These are phyloP conservation scores for Trichacis sp. DNA, from an alignment of 2,888 invertebrate species.

Conservation along the genomic window DNA sequence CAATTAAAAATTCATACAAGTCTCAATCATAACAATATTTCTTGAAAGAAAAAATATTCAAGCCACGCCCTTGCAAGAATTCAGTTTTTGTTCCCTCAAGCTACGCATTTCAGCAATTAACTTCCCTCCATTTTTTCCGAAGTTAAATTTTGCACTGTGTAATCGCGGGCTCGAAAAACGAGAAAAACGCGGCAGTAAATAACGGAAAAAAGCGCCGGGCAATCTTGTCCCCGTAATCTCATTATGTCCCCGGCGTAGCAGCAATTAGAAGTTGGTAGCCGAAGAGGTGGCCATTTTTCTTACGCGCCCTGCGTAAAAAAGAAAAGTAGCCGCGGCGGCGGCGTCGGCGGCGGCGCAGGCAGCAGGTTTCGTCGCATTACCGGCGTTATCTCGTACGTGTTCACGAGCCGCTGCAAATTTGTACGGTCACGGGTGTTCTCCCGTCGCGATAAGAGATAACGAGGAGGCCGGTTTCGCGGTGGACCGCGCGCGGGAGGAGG, in stretches of 20 bases:
- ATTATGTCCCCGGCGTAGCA: not conserved
- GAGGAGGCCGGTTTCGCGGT: slow-evolving; percentile 12
- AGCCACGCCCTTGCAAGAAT: no score
- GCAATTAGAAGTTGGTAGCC: slow-evolving; percentile 8
- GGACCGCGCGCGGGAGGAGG: slow-evolving; percentile 20
- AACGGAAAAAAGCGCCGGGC: not conserved
- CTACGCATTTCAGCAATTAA: no score
- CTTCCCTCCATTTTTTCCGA: no score
- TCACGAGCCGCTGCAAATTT: slow-evolving; percentile 39
- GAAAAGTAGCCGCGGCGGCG: slow-evolving; percentile 9
- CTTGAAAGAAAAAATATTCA: no score
- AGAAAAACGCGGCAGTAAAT: not conserved
- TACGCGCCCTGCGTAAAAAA: slow-evolving; percentile 7
- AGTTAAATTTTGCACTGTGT: no score
- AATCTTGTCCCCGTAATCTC: slow-evolving; percentile 4
- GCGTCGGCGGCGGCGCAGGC: slow-evolving; percentile 11
- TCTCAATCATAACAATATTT: no score
- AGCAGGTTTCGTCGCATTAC: slow-evolving; percentile 21
- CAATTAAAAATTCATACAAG: no score
- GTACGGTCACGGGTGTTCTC: slow-evolving; percentile 35
- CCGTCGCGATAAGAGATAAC: slow-evolving; percentile 41
- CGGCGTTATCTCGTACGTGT: slow-evolving; percentile 40
- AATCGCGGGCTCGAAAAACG: not conserved
- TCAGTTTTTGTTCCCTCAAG: no score
- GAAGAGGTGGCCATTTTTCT: slow-evolving; percentile 6